Percentiles rank a stretch among this genome's conserved stretches.
Conservation (phyloP, 2,113 vertebrate genomes). For the Cynopterus brachyotis region DNA sequence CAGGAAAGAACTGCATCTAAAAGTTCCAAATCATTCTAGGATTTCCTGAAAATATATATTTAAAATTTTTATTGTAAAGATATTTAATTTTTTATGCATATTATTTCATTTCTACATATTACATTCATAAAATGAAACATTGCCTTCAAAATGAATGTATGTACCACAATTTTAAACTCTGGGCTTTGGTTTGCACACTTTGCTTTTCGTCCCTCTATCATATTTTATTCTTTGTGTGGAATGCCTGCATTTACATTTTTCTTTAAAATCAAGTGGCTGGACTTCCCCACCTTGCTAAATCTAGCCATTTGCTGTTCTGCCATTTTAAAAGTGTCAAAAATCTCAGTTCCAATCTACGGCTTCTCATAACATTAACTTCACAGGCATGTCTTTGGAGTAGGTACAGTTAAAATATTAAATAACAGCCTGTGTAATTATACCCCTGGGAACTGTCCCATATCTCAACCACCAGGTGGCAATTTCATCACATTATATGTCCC, state of each 20-base stretch:
- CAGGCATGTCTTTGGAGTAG: constrained; percentile 63
- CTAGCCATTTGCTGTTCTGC: constrained; percentile 50
- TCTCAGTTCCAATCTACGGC: constrained; percentile 67
- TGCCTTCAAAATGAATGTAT: neutral
- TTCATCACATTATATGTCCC: constrained; percentile 86
- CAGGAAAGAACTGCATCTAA: neutral
- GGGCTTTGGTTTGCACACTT: neutral
- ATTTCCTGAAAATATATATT: neutral
- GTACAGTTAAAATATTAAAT: constrained; percentile 78
- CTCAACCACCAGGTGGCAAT: constrained; percentile 84
- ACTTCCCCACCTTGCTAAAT: neutral
- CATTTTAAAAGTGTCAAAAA: constrained; percentile 69
- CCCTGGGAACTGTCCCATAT: constrained; percentile 75
- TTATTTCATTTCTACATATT: neutral
- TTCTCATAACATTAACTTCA: constrained; percentile 74
- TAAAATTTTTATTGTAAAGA: neutral
- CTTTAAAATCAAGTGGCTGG: constrained; percentile 56
- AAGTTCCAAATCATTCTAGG: neutral
- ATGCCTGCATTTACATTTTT: neutral
- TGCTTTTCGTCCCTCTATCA: constrained; percentile 32
- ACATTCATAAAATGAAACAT: neutral
- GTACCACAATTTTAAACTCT: neutral
- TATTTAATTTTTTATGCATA: neutral
- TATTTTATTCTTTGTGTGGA: constrained; percentile 39
- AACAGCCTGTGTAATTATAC: constrained; percentile 79